Evolutionary conservation across 2,797 vertebrate species (phyloP).

Genomic region (Hipposideros larvatus): DNA sequence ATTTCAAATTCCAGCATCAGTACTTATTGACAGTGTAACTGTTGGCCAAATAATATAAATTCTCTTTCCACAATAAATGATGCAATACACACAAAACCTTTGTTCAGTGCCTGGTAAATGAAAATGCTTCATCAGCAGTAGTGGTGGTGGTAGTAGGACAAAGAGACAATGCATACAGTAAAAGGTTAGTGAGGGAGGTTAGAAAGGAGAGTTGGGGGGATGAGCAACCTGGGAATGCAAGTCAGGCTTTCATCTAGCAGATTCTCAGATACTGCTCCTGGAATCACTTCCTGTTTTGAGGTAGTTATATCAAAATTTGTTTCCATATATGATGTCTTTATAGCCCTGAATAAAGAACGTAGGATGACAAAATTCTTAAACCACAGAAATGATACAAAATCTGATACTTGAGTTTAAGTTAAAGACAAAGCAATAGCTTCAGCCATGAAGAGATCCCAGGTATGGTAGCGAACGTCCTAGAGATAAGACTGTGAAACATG

Average conservation of each 20-base stretch:
- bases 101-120: not conserved
- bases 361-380: slow-evolving; percentile 13
- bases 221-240: not conserved
- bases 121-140: not conserved
- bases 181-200: not conserved
- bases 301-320: not conserved
- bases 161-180: not conserved
- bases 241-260: not conserved
- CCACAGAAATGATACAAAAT: not conserved
- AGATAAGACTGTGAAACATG: not conserved
- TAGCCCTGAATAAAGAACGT: not conserved
- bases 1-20: not conserved
- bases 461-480: not conserved
- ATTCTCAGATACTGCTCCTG: not conserved
- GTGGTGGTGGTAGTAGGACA: not conserved
- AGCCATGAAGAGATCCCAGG: not conserved
- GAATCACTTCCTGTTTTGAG: not conserved
- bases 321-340: not conserved
- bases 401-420: not conserved
- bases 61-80: not conserved
- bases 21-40: not conserved
- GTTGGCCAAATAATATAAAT: not conserved
- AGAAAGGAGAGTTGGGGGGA: not conserved
- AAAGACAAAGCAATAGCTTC: not conserved
- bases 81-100: not conserved